These are phyloP conservation scores for Brachyhypopomus occidentalis DNA, from an alignment of 2,113 vertebrate genomes.

Conservation along the genomic window DNA sequence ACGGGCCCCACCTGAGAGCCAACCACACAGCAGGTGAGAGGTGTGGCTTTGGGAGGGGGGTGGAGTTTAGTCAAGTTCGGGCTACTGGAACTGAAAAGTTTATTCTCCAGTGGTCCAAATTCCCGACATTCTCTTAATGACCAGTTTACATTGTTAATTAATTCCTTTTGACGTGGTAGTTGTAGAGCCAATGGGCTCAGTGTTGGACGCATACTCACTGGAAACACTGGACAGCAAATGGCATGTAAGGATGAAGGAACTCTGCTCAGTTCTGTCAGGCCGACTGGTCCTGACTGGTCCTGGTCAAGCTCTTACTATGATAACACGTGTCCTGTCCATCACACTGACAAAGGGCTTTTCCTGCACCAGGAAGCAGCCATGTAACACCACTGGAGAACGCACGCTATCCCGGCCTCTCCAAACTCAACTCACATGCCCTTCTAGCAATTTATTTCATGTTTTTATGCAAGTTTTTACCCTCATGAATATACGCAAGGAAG, in stretches of 20 bases:
- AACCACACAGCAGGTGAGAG: background rate
- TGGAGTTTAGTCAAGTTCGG: constrained; percentile 10
- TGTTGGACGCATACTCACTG: background rate
- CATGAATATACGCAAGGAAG: background rate
- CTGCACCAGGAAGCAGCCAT: background rate
- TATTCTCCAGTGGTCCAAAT: constrained; percentile 35
- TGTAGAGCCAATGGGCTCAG: constrained; percentile 24
- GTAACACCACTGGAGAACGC: background rate
- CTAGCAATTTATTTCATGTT: background rate
- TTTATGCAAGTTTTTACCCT: background rate
- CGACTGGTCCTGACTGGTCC: too few relatives aligned
- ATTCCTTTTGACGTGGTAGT: constrained; percentile 53
- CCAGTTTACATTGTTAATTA: constrained; percentile 55
- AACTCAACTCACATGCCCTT: background rate
- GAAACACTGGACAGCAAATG: background rate
- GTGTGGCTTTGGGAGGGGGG: background rate
- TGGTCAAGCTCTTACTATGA: constrained; percentile 14
- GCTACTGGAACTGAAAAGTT: constrained; percentile 29
- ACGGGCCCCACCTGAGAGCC: background rate
- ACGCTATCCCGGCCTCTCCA: background rate
- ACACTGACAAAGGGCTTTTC: constrained; percentile 30
- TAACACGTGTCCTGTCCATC: constrained; percentile 50
- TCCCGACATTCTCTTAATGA: constrained; percentile 48
- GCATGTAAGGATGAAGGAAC: constrained; percentile 5
- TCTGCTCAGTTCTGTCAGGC: constrained; percentile 42